phyloP scores from a whole-genome alignment of 2,797 vertebrate genomes.

The Periparus ater region DNA sequence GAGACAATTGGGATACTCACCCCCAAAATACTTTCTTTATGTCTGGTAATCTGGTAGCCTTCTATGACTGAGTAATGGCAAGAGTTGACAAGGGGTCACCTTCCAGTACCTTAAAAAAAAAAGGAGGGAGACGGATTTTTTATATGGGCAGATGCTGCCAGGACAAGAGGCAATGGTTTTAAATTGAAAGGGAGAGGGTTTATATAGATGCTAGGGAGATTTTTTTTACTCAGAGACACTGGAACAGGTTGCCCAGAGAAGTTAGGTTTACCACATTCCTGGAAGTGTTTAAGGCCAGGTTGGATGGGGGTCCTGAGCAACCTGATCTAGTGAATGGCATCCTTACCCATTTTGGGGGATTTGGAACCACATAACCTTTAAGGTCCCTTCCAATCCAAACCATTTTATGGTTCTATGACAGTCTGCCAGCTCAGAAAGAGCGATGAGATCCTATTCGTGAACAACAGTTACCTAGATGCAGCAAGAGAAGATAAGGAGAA shows the following conservation, averaged over 20 bases:
- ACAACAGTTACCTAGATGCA: no score
- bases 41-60: neutral
- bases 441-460: no score
- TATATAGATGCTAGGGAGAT: neutral
- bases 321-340: neutral
- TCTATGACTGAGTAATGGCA: neutral
- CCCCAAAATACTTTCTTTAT: neutral
- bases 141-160: neutral
- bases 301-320: neutral
- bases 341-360: neutral
- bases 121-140: neutral
- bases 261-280: neutral
- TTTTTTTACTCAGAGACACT: neutral
- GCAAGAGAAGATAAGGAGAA: no score
- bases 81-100: neutral
- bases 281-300: neutral
- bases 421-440: no score
- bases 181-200: neutral
- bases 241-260: neutral
- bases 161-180: neutral
- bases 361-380: neutral
- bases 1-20: neutral
- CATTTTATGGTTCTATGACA: no score
- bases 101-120: neutral
- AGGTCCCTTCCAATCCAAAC: no score